Conservation (phyloP, 2,888 invertebrate species). For the Drosophila nr. fundita region DNA sequence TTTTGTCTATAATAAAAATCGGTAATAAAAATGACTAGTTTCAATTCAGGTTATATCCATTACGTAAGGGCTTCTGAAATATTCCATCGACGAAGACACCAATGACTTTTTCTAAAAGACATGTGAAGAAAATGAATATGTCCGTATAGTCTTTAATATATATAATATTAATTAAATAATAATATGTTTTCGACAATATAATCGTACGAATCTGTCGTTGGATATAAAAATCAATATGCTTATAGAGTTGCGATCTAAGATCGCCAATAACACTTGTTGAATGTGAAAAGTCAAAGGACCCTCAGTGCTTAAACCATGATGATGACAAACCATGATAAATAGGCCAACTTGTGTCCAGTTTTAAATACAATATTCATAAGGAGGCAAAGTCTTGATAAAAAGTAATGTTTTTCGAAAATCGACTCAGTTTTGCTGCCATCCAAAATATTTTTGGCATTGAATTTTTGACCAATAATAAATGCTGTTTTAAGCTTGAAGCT, state of each 20-base stretch:
- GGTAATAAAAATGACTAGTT: background rate
- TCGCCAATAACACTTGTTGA: background rate
- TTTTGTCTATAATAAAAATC: background rate
- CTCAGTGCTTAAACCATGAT: background rate
- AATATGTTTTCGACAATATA: background rate
- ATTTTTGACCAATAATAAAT: background rate
- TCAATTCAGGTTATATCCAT: background rate
- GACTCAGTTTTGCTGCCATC: background rate
- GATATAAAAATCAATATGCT: background rate
- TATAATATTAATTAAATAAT: background rate
- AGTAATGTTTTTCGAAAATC: background rate
- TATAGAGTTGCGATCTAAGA: background rate
- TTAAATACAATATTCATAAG: background rate
- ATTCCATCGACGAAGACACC: background rate
- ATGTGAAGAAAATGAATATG: background rate
- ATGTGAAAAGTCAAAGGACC: background rate
- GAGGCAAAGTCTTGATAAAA: background rate
- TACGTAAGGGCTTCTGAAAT: background rate
- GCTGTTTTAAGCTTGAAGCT: background rate
- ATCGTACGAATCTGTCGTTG: background rate
- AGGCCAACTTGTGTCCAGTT: background rate
- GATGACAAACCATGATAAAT: background rate
- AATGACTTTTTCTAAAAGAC: background rate
- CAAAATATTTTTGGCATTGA: background rate
- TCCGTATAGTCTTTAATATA: background rate